phyloP scores from a whole-genome alignment of 2,113 vertebrate genomes.

The Microtus ochrogaster region DNA sequence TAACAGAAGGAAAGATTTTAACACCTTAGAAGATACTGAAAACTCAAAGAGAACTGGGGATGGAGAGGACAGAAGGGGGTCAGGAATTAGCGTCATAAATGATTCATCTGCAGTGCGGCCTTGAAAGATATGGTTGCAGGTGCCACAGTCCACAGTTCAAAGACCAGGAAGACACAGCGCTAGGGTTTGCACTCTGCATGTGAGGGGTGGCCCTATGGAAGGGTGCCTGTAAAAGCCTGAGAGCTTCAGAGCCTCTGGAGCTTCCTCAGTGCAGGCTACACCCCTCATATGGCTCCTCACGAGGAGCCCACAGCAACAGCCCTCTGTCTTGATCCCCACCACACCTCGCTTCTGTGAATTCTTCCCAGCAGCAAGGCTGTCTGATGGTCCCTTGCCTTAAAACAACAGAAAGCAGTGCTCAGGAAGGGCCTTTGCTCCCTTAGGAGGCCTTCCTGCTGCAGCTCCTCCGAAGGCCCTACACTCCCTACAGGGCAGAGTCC shows the following conservation, averaged over 20 bases:
- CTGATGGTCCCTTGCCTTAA: neutral
- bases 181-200: neutral
- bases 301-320: neutral
- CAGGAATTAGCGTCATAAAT: neutral
- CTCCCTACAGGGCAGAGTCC: neutral
- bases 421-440: neutral
- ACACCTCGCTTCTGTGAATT: neutral
- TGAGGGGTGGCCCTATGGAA: neutral
- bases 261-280: neutral
- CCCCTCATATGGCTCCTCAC: neutral
- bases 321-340: neutral
- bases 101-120: neutral
- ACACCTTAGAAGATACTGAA: neutral
- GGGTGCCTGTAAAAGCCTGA: neutral
- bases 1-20: neutral
- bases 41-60: neutral
- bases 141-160: too few relatives aligned
- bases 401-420: neutral
- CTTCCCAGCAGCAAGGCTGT: neutral
- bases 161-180: too few relatives aligned
- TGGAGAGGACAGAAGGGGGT: neutral
- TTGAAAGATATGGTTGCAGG: neutral
- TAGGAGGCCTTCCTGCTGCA: neutral
- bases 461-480: neutral
- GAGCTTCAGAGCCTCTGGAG: neutral